Evolutionary conservation across 1,140 invertebrate species (phyloP).

Genomic region (Anagrus nilaparvatae): DNA sequence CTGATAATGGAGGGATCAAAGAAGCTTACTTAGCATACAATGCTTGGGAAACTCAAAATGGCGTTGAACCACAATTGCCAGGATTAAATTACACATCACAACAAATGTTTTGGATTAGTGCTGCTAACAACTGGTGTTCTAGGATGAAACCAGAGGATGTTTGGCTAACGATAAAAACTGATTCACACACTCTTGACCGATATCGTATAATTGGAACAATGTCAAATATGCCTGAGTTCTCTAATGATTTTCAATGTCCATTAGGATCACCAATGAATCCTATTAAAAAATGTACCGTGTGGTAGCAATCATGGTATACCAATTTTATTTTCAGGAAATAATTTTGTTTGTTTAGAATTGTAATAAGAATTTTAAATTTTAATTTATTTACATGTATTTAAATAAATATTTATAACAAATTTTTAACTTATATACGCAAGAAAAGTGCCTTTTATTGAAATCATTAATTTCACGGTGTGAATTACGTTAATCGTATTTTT

Average conservation of each 20-base stretch:
- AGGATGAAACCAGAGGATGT: slow-evolving; percentile 42
- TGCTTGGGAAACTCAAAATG: no score
- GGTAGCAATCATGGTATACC: no score
- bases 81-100: slow-evolving; percentile 41
- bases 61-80: slow-evolving; percentile 38
- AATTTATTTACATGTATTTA: no score
- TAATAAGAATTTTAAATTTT: no score
- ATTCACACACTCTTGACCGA: slow-evolving; percentile 66
- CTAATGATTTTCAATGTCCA: slow-evolving; percentile 78
- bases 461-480: no score
- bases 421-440: no score
- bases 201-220: slow-evolving; percentile 80
- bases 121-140: slow-evolving; percentile 46
- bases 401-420: no score
- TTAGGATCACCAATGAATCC: slow-evolving; percentile 78
- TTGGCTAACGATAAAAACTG: slow-evolving; percentile 47
- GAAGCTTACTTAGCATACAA: slow-evolving; percentile 46
- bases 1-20: slow-evolving; percentile 53
- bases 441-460: no score
- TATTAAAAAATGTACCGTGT: slow-evolving; percentile 73
- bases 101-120: slow-evolving; percentile 57
- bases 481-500: no score
- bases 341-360: no score
- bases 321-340: no score
- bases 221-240: slow-evolving; percentile 82